Evolutionary conservation across 2,888 invertebrate genomes (phyloP).

Genomic region (Pilophorus perplexus): DNA sequence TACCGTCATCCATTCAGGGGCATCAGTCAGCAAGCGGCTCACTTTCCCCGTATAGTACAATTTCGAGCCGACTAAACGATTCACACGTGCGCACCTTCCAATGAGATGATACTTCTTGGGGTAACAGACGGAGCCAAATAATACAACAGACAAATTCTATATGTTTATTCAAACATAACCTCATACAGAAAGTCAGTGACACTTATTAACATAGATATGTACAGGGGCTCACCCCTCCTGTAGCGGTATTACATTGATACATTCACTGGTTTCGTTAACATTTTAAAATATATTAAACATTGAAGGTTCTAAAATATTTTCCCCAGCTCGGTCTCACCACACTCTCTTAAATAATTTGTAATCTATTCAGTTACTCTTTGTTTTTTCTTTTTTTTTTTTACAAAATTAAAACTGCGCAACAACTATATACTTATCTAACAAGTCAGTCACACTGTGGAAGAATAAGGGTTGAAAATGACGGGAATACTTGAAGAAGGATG

Average conservation of each 20-base stretch:
- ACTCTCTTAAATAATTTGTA: too few species aligned
- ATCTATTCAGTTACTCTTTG: slow-evolving; percentile 10
- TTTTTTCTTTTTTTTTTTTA: slow-evolving; percentile 9
- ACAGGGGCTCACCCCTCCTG: slow-evolving; percentile 10
- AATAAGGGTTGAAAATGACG: too few species aligned
- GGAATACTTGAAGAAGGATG: too few species aligned
- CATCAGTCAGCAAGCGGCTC: too few species aligned
- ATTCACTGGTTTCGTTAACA: slow-evolving; percentile 17
- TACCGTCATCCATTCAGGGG: too few species aligned
- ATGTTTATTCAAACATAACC: slow-evolving; percentile 37
- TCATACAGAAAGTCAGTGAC: slow-evolving; percentile 25
- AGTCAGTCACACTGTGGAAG: slow-evolving; percentile 7
- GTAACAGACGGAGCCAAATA: too few species aligned
- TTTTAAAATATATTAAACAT: slow-evolving; percentile 23
- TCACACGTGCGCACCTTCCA: too few species aligned
- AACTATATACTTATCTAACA: neutral
- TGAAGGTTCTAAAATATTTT: slow-evolving; percentile 24
- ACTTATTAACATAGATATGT: slow-evolving; percentile 32
- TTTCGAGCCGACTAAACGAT: too few species aligned
- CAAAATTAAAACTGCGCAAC: slow-evolving; percentile 6
- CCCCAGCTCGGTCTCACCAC: too few species aligned
- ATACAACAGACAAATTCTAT: slow-evolving; percentile 20
- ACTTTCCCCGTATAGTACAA: too few species aligned
- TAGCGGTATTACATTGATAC: slow-evolving; percentile 23
- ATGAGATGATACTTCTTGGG: too few species aligned